phyloP scores from a whole-genome alignment of 1,140 invertebrate species.

The Psilanteris sp. region DNA sequence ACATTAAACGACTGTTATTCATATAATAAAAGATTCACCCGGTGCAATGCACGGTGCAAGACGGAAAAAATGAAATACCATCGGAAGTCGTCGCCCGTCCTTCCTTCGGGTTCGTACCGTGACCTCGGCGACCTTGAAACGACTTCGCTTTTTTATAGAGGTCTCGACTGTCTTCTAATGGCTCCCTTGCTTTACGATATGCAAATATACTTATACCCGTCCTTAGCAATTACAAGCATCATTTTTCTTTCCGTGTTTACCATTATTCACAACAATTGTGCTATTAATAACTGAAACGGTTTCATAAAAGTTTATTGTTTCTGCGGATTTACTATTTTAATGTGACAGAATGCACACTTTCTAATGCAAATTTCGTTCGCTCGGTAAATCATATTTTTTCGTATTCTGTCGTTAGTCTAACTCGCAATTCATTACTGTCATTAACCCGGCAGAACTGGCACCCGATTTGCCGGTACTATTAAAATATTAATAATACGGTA shows the following conservation, averaged over 20 bases:
- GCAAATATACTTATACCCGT: conserved; percentile 55
- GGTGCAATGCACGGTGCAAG: conserved; percentile 34
- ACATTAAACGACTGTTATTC: conserved; percentile 40
- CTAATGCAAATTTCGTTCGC: no score
- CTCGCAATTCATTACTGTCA: no score
- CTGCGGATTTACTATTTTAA: conserved; percentile 3
- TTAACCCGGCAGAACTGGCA: no score
- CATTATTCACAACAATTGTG: conserved; percentile 42
- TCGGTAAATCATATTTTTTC: no score
- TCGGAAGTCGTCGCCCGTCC: conserved; percentile 66
- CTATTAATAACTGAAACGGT: conserved; percentile 39
- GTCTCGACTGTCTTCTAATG: conserved; percentile 54
- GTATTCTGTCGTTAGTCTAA: no score
- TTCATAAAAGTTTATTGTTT: conserved; percentile 38
- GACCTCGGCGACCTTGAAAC: conserved; percentile 62
- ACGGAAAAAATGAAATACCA: conserved; percentile 55
- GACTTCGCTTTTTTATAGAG: conserved; percentile 58
- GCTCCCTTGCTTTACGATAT: conserved; percentile 60
- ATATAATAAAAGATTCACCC: conserved; percentile 52
- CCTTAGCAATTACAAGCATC: conserved; percentile 53
- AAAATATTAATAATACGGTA: no score
- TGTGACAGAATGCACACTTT: no score
- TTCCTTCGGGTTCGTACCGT: conserved; percentile 51
- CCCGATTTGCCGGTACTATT: no score
- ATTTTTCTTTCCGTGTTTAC: conserved; percentile 28